Evolutionary conservation across 2,888 invertebrate genomes (phyloP).

Genomic region (Lapara coniferarum): DNA sequence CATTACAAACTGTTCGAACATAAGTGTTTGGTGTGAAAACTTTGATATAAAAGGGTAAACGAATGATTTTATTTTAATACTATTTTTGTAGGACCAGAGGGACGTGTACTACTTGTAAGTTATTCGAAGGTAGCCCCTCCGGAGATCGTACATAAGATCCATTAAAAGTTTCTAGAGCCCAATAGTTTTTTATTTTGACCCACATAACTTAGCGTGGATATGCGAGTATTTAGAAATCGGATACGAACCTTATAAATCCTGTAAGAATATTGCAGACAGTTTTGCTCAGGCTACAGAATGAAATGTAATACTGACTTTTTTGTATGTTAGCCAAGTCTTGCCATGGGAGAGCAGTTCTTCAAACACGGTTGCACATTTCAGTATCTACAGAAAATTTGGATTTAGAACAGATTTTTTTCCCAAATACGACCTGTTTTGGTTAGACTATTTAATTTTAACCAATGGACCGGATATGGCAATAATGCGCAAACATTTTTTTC

Average conservation of each 20-base stretch:
- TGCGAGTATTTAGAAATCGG: background rate
- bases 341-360: no score
- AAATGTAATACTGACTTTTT: no score
- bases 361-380: no score
- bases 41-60: constrained; percentile 15
- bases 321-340: no score
- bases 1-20: background rate
- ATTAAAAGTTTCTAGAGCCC: constrained; percentile 3
- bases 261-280: background rate
- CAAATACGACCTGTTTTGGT: no score
- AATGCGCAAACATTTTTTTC: no score
- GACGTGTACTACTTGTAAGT: no score
- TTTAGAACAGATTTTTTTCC: no score
- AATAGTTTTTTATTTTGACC: constrained; percentile 4
- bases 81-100: constrained; percentile 22
- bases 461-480: no score
- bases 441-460: no score
- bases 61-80: constrained; percentile 18
- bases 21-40: constrained; percentile 17
- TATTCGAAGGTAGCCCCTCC: constrained; percentile 8
- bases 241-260: background rate
- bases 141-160: background rate
- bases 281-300: background rate
- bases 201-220: background rate
- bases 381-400: no score